A percentile compares a stretch with the other conserved stretches of the same genome.
Conservation (phyloP, 2,797 vertebrate genomes). For the Chromis chromis region DNA sequence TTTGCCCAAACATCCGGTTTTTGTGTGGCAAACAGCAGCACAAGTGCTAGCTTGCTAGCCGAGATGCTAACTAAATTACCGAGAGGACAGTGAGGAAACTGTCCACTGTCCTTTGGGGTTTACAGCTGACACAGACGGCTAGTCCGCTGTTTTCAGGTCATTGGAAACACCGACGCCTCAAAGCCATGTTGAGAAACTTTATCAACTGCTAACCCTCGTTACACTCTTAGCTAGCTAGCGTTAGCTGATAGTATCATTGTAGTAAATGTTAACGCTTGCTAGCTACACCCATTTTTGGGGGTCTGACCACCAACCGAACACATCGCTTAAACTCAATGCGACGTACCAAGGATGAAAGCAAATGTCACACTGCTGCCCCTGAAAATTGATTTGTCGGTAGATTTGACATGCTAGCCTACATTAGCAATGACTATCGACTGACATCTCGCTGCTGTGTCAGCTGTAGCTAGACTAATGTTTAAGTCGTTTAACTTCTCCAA, state of each 20-base stretch:
- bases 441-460: constrained; percentile 54
- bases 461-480: constrained; percentile 41
- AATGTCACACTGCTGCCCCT: constrained; percentile 31
- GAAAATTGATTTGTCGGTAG: constrained; percentile 51
- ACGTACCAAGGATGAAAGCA: constrained; percentile 13
- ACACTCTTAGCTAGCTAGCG: constrained; percentile 25
- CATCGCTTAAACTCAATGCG: constrained; percentile 53
- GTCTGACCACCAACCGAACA: constrained; percentile 58
- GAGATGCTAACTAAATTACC: constrained; percentile 66
- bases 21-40: constrained; percentile 69
- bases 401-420: constrained; percentile 59
- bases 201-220: constrained; percentile 6
- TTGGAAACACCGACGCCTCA: not conserved
- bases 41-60: constrained; percentile 75
- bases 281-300: constrained; percentile 71
- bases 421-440: constrained; percentile 57
- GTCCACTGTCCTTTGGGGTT: constrained; percentile 5
- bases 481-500: constrained; percentile 1
- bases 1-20: constrained; percentile 83
- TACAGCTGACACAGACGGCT: not conserved
- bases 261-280: constrained; percentile 62
- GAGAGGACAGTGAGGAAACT: constrained; percentile 39
- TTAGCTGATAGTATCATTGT: constrained; percentile 51
- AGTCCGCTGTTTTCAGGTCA: not conserved
- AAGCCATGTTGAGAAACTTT: constrained; percentile 40